phyloP scores from a whole-genome alignment of 1,140 invertebrate species.

The Drosophila mauritiana region DNA sequence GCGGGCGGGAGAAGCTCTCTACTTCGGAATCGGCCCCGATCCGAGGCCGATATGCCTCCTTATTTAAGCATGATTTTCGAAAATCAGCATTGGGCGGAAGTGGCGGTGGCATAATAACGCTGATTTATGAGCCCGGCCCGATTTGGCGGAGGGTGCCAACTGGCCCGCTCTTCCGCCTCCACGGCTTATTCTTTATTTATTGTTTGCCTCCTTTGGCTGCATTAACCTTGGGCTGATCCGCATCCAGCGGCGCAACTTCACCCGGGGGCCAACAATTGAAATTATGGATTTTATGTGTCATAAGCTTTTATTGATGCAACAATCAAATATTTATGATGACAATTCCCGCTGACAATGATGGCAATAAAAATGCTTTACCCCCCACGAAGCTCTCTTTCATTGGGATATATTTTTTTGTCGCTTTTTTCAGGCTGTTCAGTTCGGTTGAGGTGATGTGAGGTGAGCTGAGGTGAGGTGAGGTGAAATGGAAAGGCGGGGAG shows the following conservation, averaged over 20 bases:
- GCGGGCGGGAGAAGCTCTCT: not conserved
- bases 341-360: constrained; percentile 80
- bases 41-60: constrained; percentile 2
- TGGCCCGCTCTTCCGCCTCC: not conserved
- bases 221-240: constrained; percentile 53
- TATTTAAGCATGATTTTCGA: constrained; percentile 27
- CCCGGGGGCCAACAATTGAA: constrained; percentile 73
- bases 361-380: constrained; percentile 74
- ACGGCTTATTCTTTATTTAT: constrained; percentile 48
- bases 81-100: constrained; percentile 19
- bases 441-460: constrained; percentile 14
- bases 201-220: constrained; percentile 44
- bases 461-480: not conserved
- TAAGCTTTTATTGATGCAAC: constrained; percentile 83
- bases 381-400: not conserved
- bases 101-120: not conserved
- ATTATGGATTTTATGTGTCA: constrained; percentile 83
- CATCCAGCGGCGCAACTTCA: constrained; percentile 10
- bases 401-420: constrained; percentile 15
- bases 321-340: constrained; percentile 83
- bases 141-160: constrained; percentile 2
- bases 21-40: not conserved
- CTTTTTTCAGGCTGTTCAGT: constrained; percentile 9
- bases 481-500: not conserved
- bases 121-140: constrained; percentile 34